These are phyloP conservation scores for Charina bottae DNA, from an alignment of 2,113 vertebrate genomes.

Conservation along the genomic window DNA sequence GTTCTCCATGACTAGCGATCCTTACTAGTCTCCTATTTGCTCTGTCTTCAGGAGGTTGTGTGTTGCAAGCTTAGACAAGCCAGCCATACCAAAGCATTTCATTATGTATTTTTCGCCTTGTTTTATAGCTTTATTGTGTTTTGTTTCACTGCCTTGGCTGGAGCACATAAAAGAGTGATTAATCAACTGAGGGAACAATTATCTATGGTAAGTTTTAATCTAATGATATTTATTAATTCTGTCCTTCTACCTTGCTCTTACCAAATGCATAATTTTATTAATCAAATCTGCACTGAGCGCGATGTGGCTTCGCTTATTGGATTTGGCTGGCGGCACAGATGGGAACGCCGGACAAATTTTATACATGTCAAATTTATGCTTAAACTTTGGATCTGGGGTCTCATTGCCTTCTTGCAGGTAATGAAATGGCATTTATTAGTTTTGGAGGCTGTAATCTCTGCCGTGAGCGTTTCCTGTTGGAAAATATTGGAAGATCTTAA, in stretches of 20 bases:
- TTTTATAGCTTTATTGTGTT: constrained; percentile 88
- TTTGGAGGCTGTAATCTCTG: background rate
- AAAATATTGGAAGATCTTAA: background rate
- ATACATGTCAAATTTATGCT: background rate
- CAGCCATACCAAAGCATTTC: fast-evolving
- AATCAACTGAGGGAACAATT: constrained; percentile 89
- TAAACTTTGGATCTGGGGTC: background rate
- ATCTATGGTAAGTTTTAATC: constrained; percentile 80
- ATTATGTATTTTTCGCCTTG: background rate
- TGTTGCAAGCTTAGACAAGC: background rate
- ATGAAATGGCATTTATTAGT: background rate
- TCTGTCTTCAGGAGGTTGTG: background rate
- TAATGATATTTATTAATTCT: background rate
- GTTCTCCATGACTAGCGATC: background rate
- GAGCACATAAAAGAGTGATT: constrained; percentile 89
- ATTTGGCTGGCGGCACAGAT: background rate
- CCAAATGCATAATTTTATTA: background rate
- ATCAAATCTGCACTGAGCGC: background rate
- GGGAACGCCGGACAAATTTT: background rate
- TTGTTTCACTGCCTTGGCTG: constrained; percentile 90
- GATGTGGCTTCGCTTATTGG: no score
- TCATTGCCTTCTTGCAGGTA: background rate
- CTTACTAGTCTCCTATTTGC: background rate
- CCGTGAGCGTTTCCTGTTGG: background rate
- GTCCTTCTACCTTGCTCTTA: background rate